Evolutionary conservation across 1,140 invertebrate genomes (phyloP).

Genomic region (Sitobion miscanthi): DNA sequence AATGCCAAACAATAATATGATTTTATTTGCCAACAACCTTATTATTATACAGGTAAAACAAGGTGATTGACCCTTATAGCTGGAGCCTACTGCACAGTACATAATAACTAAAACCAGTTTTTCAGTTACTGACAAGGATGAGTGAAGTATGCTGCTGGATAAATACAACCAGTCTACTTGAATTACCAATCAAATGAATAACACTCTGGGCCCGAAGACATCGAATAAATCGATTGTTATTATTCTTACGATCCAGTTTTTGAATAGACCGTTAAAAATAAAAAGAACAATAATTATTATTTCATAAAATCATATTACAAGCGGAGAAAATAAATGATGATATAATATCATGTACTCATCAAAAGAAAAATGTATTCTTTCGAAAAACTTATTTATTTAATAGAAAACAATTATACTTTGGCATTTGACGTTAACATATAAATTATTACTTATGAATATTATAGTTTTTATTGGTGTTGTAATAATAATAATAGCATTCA

Average conservation of each 20-base stretch:
- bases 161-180: slow-evolving; percentile 22
- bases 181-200: slow-evolving; percentile 51
- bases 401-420: background rate
- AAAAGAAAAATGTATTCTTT: background rate
- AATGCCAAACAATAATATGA: slow-evolving; percentile 34
- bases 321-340: background rate
- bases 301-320: background rate
- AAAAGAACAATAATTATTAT: slow-evolving; percentile 36
- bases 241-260: slow-evolving; percentile 24
- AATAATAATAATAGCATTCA: background rate
- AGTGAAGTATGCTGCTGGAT: slow-evolving; percentile 39
- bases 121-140: slow-evolving; percentile 27
- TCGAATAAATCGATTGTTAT: slow-evolving; percentile 12
- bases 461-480: background rate
- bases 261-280: slow-evolving; percentile 33
- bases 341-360: background rate
- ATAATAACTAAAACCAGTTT: slow-evolving; percentile 56
- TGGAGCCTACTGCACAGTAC: slow-evolving; percentile 13
- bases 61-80: slow-evolving; percentile 48
- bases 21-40: slow-evolving; percentile 42
- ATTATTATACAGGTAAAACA: slow-evolving; percentile 46
- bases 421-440: background rate
- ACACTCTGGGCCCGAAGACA: background rate
- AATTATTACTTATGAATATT: background rate
- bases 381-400: background rate